Conservation (phyloP, 1,140 invertebrate species). For the Bombus ignitus region DNA sequence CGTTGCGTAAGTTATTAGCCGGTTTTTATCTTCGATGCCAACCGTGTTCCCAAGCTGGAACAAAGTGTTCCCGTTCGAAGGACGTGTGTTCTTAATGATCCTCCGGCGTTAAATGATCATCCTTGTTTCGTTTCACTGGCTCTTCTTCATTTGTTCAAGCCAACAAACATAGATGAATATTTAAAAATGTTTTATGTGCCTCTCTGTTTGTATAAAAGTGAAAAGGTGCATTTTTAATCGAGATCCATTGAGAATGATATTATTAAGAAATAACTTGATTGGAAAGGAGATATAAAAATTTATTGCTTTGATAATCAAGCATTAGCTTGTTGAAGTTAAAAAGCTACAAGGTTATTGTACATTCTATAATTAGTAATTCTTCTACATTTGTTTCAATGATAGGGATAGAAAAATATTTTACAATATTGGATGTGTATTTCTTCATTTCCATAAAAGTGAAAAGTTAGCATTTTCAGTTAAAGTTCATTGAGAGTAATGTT, state of each 20-base stretch:
- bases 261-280: not conserved
- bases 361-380: not conserved
- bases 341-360: not conserved
- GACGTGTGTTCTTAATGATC: not conserved
- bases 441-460: not conserved
- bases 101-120: not conserved
- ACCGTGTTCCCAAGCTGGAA: constrained; percentile 20
- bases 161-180: not conserved
- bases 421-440: not conserved
- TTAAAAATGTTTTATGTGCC: not conserved
- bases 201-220: not conserved
- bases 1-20: constrained; percentile 49
- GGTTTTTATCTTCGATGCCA: constrained; percentile 27
- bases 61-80: constrained; percentile 3
- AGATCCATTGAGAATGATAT: not conserved
- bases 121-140: not conserved
- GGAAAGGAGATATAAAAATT: not conserved
- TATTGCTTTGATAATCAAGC: not conserved
- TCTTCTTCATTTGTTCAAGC: not conserved
- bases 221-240: not conserved
- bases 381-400: not conserved
- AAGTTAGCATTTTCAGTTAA: not conserved
- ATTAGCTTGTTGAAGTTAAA: not conserved
- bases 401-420: not conserved
- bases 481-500: not conserved